Evolutionary conservation across 2,113 vertebrate species (phyloP).

Genomic region (Heterochromis multidens): DNA sequence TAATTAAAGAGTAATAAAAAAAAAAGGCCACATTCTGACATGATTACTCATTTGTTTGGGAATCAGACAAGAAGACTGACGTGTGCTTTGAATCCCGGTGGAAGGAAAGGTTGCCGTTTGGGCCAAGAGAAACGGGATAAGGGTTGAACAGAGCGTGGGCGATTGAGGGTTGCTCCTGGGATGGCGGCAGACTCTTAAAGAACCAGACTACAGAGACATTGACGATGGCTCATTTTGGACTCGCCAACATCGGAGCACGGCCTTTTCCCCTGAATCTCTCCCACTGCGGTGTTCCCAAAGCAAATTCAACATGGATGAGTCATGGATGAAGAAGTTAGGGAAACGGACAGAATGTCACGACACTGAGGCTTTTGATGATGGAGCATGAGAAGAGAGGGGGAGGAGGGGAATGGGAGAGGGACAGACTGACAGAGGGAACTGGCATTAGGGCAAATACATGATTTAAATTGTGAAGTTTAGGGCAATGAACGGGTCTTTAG

Average conservation of each 20-base stretch:
- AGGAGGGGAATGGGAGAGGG: neutral
- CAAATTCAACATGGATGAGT: constrained; percentile 53
- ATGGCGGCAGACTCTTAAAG: neutral
- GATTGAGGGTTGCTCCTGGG: constrained; percentile 10
- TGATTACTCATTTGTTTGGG: constrained; percentile 42
- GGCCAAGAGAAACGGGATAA: constrained; percentile 51
- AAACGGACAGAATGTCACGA: constrained; percentile 46
- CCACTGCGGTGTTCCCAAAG: constrained; percentile 44
- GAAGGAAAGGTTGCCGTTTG: constrained; percentile 27
- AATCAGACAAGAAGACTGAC: constrained; percentile 36
- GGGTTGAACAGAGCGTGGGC: constrained; percentile 39
- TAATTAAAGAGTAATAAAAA: constrained; percentile 6
- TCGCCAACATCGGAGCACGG: neutral
- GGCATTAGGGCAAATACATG: neutral
- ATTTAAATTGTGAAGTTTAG: constrained; percentile 27
- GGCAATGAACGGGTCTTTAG: neutral
- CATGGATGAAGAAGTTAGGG: constrained; percentile 18
- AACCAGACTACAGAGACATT: neutral
- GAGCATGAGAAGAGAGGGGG: constrained; percentile 50
- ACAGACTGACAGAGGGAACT: neutral
- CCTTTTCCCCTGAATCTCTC: constrained; percentile 14
- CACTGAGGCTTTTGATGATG: constrained; percentile 11
- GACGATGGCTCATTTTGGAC: neutral
- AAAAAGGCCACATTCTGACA: constrained; percentile 24
- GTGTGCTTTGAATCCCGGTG: constrained; percentile 25